These are phyloP conservation scores for Chaetodon trifasciatus DNA, from an alignment of 2,797 vertebrate genomes.

Conservation along the genomic window DNA sequence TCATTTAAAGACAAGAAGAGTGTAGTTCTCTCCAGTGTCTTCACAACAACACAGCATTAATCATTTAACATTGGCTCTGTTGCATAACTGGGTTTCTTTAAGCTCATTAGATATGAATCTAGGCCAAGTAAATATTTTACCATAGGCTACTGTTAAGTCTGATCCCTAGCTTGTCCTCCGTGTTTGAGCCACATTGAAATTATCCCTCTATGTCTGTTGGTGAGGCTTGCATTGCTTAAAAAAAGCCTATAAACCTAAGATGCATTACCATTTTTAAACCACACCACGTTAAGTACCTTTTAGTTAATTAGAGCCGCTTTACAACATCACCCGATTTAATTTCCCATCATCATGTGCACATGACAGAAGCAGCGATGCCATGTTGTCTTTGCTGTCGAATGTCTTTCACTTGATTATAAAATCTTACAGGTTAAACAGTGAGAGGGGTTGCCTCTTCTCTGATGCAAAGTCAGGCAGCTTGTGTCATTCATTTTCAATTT, in stretches of 20 bases:
- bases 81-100: constrained; percentile 77
- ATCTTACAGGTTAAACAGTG: constrained; percentile 21
- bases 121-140: constrained; percentile 83
- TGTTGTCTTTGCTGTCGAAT: constrained; percentile 22
- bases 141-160: constrained; percentile 74
- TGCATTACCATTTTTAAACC: constrained; percentile 43
- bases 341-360: neutral
- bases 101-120: constrained; percentile 83
- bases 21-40: constrained; percentile 50
- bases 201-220: constrained; percentile 28
- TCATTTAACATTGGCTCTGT: constrained; percentile 71
- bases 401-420: constrained; percentile 27
- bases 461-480: constrained; percentile 26
- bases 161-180: constrained; percentile 64
- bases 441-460: constrained; percentile 18
- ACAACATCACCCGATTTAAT: constrained; percentile 9
- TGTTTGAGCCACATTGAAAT: constrained; percentile 54
- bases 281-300: constrained; percentile 29
- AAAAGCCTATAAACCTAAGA: constrained; percentile 20
- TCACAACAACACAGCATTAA: constrained; percentile 78
- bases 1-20: constrained; percentile 52
- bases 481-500: constrained; percentile 57
- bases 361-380: constrained; percentile 3
- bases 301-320: constrained; percentile 39
- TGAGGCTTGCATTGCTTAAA: constrained; percentile 30